Conservation (phyloP, 2,797 vertebrate genomes). For the Cheirogaleus major region DNA sequence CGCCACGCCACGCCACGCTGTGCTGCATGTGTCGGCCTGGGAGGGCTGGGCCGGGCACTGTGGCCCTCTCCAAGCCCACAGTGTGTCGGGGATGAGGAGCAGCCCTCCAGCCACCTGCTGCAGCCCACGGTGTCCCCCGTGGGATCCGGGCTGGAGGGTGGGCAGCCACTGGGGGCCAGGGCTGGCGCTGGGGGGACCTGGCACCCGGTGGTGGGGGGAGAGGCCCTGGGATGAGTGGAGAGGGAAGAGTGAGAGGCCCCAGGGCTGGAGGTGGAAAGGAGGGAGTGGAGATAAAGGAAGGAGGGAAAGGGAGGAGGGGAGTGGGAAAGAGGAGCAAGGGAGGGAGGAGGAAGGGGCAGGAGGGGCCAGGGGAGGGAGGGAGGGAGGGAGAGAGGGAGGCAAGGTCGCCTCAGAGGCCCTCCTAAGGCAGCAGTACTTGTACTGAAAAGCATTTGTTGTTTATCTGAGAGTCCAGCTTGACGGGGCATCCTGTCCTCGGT, state of each 20-base stretch:
- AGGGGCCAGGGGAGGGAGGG: background rate
- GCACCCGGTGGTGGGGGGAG: background rate
- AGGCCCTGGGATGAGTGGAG: no score
- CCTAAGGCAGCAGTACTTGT: no score
- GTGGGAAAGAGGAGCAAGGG: accelerated
- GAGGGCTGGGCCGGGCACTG: background rate
- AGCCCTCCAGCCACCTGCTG: no score
- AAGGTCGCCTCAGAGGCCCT: no score
- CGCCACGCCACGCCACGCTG: background rate
- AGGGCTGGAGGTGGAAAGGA: no score
- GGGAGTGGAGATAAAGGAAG: accelerated
- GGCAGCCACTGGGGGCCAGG: no score
- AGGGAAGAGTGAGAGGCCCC: background rate
- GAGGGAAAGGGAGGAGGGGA: accelerated
- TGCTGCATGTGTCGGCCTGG: background rate
- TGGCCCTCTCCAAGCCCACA: background rate
- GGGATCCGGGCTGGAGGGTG: background rate
- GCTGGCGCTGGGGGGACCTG: background rate
- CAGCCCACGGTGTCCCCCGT: background rate
- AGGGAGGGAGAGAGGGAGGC: no score
- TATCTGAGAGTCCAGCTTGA: background rate
- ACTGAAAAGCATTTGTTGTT: background rate
- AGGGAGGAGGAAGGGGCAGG: background rate
- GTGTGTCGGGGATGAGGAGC: background rate
- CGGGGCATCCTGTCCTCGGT: accelerated